Evolutionary conservation across 2,797 vertebrate genomes (phyloP).

Genomic region (Gobio occitaniae): DNA sequence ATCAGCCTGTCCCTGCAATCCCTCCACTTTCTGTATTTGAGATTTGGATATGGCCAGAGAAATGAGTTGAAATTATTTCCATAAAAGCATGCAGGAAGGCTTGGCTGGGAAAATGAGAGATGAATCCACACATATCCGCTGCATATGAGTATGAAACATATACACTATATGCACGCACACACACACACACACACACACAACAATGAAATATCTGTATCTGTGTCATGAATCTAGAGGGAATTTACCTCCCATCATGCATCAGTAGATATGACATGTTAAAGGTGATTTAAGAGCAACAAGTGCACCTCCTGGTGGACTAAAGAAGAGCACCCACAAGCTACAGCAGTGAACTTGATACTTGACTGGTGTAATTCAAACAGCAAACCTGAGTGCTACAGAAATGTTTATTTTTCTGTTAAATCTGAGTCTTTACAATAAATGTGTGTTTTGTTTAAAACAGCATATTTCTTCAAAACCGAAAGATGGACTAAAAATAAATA

Average conservation of each 20-base stretch:
- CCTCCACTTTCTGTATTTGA: constrained; percentile 43
- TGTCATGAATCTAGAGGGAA: background rate
- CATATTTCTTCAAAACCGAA: background rate
- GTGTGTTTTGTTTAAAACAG: background rate
- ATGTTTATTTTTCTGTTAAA: constrained; percentile 8
- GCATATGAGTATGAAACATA: background rate
- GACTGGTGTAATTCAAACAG: background rate
- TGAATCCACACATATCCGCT: background rate
- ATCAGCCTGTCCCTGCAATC: constrained; percentile 39
- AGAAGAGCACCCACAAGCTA: background rate
- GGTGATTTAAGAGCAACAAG: constrained; percentile 43
- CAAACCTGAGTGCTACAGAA: background rate
- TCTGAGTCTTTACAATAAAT: background rate
- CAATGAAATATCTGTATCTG: constrained; percentile 9
- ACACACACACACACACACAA: constrained; percentile 7
- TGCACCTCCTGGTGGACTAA: constrained; percentile 55
- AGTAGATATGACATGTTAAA: constrained; percentile 14
- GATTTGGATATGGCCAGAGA: background rate
- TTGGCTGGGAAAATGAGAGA: background rate
- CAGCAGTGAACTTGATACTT: background rate
- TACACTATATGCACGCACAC: no score
- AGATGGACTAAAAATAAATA: background rate
- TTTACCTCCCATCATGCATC: background rate
- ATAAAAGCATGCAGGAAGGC: constrained; percentile 28
- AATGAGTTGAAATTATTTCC: constrained; percentile 11